Evolutionary conservation across 2,113 vertebrate species (phyloP).

Genomic region (Misgurnus mizolepis): DNA sequence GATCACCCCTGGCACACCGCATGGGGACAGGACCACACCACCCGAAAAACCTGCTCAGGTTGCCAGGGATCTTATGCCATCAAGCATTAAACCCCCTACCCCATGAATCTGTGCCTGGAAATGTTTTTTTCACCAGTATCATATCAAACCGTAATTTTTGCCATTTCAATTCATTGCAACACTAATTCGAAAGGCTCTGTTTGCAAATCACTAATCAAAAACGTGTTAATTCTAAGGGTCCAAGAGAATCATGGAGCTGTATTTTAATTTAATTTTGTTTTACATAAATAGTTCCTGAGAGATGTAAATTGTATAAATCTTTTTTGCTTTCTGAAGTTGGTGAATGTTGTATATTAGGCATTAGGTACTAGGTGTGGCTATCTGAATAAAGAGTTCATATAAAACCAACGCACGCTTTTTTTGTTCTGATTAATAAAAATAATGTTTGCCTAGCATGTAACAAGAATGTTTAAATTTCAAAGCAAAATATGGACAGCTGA

Average conservation of each 20-base stretch:
- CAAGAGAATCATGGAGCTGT: constrained; percentile 27
- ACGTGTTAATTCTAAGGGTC: constrained; percentile 18
- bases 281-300: constrained; percentile 62
- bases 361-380: constrained; percentile 74
- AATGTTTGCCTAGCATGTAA: background rate
- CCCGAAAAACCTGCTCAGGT: constrained; percentile 54
- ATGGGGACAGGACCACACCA: constrained; percentile 53
- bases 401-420: background rate
- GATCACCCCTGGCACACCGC: constrained; percentile 58
- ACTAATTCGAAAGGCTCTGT: constrained; percentile 39
- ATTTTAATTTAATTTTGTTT: constrained; percentile 58
- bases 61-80: constrained; percentile 45
- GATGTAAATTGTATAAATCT: constrained; percentile 73
- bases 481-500: no score
- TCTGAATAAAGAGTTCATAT: constrained; percentile 70
- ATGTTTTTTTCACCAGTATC: constrained; percentile 38
- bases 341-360: constrained; percentile 60
- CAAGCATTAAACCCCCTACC: constrained; percentile 52
- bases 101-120: constrained; percentile 43
- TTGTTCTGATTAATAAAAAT: background rate
- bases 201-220: constrained; percentile 4
- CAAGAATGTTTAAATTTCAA: no score
- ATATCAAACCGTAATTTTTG: background rate
- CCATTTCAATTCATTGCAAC: constrained; percentile 25
- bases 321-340: constrained; percentile 58